Evolutionary conservation across 2,888 invertebrate genomes (phyloP).

Genomic region (Tetragnatha montana): DNA sequence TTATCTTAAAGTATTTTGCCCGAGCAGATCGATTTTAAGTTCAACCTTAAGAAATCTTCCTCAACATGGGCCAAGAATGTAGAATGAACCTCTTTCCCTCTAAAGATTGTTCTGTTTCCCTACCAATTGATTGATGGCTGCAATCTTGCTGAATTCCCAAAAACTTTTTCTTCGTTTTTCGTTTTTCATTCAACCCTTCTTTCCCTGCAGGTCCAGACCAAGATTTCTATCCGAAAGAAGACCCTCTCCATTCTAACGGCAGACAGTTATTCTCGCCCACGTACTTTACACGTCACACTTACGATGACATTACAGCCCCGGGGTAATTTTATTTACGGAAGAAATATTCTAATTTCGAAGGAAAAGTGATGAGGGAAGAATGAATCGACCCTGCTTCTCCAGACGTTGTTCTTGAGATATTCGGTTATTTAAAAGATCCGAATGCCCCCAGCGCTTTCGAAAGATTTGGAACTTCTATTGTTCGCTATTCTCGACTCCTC

Average conservation of each 20-base stretch:
- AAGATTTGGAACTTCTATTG: background rate
- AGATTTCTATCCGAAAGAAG: constrained; percentile 1
- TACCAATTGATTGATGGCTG: constrained; percentile 37
- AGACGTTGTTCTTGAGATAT: background rate
- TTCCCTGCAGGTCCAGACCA: constrained; percentile 11
- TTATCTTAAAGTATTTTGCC: background rate
- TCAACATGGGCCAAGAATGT: background rate
- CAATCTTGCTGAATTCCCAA: constrained; percentile 35
- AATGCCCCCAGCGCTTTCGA: background rate
- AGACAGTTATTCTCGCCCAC: constrained; percentile 5
- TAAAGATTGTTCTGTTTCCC: constrained; percentile 38
- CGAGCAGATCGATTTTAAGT: background rate
- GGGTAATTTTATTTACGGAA: constrained; percentile 9
- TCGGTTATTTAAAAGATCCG: background rate
- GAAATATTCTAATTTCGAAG: constrained; percentile 1
- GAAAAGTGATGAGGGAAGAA: constrained; percentile 10
- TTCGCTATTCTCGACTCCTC: background rate
- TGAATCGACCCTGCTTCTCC: background rate
- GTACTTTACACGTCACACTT: constrained; percentile 14
- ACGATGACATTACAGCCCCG: background rate
- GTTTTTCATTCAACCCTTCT: background rate
- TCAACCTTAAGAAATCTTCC: background rate
- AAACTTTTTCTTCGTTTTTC: constrained; percentile 13
- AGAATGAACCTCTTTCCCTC: background rate
- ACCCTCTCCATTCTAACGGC: constrained; percentile 41